Conservation (phyloP, 2,888 invertebrate genomes). For the Rhagophthalmus giganteus region DNA sequence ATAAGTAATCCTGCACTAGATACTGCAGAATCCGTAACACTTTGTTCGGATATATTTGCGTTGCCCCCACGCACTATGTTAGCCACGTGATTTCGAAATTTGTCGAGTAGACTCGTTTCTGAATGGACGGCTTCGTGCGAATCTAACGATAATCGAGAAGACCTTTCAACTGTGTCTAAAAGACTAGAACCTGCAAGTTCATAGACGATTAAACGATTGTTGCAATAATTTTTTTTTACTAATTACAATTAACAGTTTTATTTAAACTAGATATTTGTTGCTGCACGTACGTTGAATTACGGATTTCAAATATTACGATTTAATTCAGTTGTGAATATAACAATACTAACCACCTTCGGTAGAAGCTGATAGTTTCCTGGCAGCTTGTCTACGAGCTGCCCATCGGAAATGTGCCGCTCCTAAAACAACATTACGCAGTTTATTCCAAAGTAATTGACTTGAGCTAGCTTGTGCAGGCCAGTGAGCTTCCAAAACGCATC, state of each 20-base stretch:
- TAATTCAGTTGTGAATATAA: no score
- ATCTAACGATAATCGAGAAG: conserved; percentile 53
- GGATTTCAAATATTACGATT: no score
- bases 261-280: no score
- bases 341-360: conserved; percentile 53
- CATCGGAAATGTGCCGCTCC: conserved; percentile 88
- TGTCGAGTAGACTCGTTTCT: conserved; percentile 58
- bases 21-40: conserved; percentile 36
- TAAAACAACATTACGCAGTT: conserved; percentile 86
- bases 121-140: conserved; percentile 51
- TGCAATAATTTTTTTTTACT: no score
- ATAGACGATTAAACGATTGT: neutral
- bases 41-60: conserved; percentile 43
- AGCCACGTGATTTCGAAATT: conserved; percentile 62
- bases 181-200: conserved; percentile 43
- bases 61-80: conserved; percentile 63
- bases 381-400: conserved; percentile 68
- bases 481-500: conserved; percentile 88
- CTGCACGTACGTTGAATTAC: no score
- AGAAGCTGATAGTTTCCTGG: conserved; percentile 57
- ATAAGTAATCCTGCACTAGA: conserved; percentile 27
- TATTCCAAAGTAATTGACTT: conserved; percentile 89
- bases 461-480: conserved; percentile 78
- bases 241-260: no score
- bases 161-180: conserved; percentile 49